Conservation (phyloP, 2,113 vertebrate genomes). For the Aphyosemion australe region DNA sequence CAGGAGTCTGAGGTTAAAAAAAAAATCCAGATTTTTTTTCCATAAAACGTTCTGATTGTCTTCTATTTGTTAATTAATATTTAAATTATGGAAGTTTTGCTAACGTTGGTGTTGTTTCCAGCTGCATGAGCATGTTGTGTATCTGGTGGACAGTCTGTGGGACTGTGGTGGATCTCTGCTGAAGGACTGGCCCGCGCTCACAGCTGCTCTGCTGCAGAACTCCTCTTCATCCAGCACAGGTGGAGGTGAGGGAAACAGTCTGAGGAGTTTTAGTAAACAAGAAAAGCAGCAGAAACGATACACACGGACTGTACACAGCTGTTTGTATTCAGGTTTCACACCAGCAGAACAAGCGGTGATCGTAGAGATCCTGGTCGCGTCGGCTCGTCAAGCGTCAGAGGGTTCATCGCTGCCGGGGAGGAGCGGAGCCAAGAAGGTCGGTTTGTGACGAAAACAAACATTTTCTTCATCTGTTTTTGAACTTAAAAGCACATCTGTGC, state of each 20-base stretch:
- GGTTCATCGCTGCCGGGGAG: conserved; percentile 84
- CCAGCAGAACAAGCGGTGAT: conserved; percentile 76
- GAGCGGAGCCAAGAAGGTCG: conserved; percentile 85
- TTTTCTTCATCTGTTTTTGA: background rate
- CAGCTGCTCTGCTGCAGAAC: conserved; percentile 82
- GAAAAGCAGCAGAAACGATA: no score
- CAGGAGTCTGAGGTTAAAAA: conserved; percentile 82
- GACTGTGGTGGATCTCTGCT: conserved; percentile 85
- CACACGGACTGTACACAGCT: no score
- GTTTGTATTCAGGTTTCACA: conserved; percentile 73
- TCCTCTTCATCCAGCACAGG: conserved; percentile 65
- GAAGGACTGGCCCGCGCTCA: conserved; percentile 89
- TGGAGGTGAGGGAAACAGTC: conserved; percentile 20
- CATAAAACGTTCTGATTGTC: no score
- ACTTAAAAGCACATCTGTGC: background rate
- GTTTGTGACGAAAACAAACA: background rate
- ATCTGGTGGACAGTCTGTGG: conserved; percentile 93
- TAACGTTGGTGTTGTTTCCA: conserved; percentile 42
- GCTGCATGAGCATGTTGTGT: conserved; percentile 88
- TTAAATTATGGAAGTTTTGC: background rate
- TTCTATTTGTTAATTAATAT: no score
- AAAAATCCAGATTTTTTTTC: no score
- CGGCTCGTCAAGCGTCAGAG: conserved; percentile 86
- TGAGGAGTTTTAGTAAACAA: no score
- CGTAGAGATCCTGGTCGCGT: conserved; percentile 84